A percentile compares a stretch with the other conserved stretches of the same genome.
Conservation (phyloP, 2,888 invertebrate species). For the Ochlodes sylvanus region DNA sequence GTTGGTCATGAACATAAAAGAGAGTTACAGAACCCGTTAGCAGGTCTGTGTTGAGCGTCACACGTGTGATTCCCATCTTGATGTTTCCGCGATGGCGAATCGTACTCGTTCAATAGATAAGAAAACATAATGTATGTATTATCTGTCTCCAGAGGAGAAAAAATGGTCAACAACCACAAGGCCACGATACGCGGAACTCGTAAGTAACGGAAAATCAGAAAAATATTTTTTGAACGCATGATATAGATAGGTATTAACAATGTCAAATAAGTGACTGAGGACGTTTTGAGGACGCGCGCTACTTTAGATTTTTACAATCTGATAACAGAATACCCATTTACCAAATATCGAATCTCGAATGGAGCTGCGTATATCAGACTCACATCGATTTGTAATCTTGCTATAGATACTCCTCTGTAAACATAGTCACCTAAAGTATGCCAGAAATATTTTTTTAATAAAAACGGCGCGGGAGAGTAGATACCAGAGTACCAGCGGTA, state of each 20-base stretch:
- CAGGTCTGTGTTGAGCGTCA: too few relatives aligned
- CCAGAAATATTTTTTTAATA: too few relatives aligned
- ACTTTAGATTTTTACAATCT: constrained; percentile 50
- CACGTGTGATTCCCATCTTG: neutral
- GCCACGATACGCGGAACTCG: constrained; percentile 73
- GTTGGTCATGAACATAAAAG: too few relatives aligned
- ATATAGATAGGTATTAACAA: constrained; percentile 52
- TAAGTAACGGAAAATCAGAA: constrained; percentile 51
- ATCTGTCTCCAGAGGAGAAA: constrained; percentile 51
- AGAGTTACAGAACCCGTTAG: too few relatives aligned
- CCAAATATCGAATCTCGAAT: constrained; percentile 40
- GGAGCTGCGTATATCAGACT: constrained; percentile 20
- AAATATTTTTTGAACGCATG: constrained; percentile 44
- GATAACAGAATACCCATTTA: constrained; percentile 51
- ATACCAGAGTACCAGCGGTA: constrained; percentile 50
- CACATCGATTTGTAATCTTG: neutral
- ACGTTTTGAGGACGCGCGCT: constrained; percentile 59
- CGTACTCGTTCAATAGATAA: constrained; percentile 22
- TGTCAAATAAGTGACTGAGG: constrained; percentile 70
- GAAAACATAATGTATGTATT: constrained; percentile 32
- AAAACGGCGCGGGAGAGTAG: constrained; percentile 52
- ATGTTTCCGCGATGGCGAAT: constrained; percentile 2
- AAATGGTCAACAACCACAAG: constrained; percentile 72
- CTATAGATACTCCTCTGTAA: neutral
- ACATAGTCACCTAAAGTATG: too few relatives aligned